Evolutionary conservation across 2,113 vertebrate genomes (phyloP), one percentile per base, ranked within the genome.

Genomic region (Craseonycteris thonglongyai): DNA sequence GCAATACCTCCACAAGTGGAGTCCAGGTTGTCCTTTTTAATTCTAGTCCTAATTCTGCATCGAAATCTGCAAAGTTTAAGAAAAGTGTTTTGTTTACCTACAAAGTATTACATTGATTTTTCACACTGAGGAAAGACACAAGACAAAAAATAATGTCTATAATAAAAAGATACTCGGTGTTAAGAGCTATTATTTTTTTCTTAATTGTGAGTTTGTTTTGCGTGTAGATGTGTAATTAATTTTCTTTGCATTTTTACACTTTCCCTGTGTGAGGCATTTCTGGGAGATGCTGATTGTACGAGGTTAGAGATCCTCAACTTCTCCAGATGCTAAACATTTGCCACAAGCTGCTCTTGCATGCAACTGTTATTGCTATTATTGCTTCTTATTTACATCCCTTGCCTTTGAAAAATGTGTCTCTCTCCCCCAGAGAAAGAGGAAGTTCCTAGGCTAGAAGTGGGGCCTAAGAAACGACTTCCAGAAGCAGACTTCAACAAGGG

Each of bases 51-150:
- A 93, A 96, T 96, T 96, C 85, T 42, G n/a, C 28, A 56, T n/a
- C 66, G 84, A 90, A n/a, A n/a, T n/a, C n/a, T n/a, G 68, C 58
- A 71, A 87, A 94, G 92, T 71, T 94, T 86, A 94, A 96, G 49
- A 69, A 85, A 96, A 75, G 58, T 63, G 58, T 90, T 96, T 87
- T 96, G 45, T 94, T 97, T 95, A 88, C 93, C 80, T 90, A 21
- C 63, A 79, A 94, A 96, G 12, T 63, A 63, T 87, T 78, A 88
- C 72, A 49, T 30, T 88, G 38, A 51, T 80, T 35, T 93, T 82
- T 85, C 56, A 54, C 74, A 88, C 82, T 45, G 24, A 90, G 68
- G 5, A 82, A 92, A 95, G n/a, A 90, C n/a, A 86, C 26, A 0
- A 95, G 68, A 66, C 92, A 89, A 96, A 97, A 88, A 90, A 79